Percentiles rank a stretch among this genome's conserved stretches.
These are phyloP conservation scores for Andrena flavipes DNA, from an alignment of 2,888 invertebrate genomes.

Conservation along the genomic window DNA sequence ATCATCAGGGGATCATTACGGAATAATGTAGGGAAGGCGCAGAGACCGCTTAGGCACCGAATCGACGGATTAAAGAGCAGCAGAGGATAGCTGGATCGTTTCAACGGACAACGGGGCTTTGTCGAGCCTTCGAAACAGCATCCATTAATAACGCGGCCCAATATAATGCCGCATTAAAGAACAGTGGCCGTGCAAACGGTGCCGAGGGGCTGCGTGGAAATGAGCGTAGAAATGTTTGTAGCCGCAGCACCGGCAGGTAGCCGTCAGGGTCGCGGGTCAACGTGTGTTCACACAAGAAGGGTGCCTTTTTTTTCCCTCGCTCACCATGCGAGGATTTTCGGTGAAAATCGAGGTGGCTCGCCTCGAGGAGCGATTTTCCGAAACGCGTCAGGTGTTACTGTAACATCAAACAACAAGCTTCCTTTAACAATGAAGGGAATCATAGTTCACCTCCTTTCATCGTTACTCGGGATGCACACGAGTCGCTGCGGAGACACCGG, in stretches of 20 bases:
- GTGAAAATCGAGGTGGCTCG: conserved; percentile 22
- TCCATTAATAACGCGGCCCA: conserved; percentile 79
- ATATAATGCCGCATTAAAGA: conserved; percentile 81
- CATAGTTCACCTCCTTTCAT: not conserved
- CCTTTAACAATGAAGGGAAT: not conserved
- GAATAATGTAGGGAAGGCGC: conserved; percentile 48
- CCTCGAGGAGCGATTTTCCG: conserved; percentile 17
- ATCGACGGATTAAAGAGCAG: conserved; percentile 62
- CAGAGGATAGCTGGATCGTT: conserved; percentile 49
- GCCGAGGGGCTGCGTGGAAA: conserved; percentile 64
- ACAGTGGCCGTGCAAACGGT: conserved; percentile 68
- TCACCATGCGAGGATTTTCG: conserved; percentile 26
- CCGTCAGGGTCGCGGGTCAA: conserved; percentile 68
- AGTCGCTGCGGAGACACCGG: not conserved
- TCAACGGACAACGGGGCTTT: conserved; percentile 54
- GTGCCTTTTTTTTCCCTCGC: conserved; percentile 8
- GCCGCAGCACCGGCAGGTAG: conserved; percentile 74
- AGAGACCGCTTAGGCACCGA: conserved; percentile 51
- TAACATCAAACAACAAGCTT: not conserved
- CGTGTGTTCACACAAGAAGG: conserved; percentile 57
- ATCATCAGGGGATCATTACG: conserved; percentile 58
- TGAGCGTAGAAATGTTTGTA: conserved; percentile 72
- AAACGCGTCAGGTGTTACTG: conserved; percentile 50
- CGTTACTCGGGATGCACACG: not conserved
- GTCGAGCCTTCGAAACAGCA: conserved; percentile 64